Evolutionary conservation across 1,140 invertebrate genomes (phyloP).

Genomic region (Heliconius eleuchia): DNA sequence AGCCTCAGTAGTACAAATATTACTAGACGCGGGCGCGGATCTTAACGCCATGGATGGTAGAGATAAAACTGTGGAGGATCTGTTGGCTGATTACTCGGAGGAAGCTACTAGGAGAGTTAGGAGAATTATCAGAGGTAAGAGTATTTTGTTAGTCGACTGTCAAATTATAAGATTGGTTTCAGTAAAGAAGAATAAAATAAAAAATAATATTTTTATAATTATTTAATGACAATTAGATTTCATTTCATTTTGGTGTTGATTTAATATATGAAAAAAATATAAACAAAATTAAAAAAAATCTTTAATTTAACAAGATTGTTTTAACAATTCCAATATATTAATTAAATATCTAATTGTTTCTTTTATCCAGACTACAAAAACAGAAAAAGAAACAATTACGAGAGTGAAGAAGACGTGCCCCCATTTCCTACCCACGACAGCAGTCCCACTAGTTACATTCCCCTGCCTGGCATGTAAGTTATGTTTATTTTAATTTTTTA

Average conservation of each 20-base stretch:
- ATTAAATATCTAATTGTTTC: not conserved
- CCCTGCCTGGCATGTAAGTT: constrained; percentile 51
- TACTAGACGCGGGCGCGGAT: constrained; percentile 92
- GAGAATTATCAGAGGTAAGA: constrained; percentile 90
- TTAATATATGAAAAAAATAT: too few relatives aligned
- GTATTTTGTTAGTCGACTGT: too few relatives aligned
- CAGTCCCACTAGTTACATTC: constrained; percentile 63
- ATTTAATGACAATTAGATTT: too few relatives aligned
- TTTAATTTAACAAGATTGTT: too few relatives aligned
- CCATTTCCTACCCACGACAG: constrained; percentile 70
- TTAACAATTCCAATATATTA: not conserved
- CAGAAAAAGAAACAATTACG: constrained; percentile 56
- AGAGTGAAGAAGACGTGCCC: constrained; percentile 75
- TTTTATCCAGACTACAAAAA: constrained; percentile 55
- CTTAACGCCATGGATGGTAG: constrained; percentile 88
- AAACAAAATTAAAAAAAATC: too few relatives aligned
- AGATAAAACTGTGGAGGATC: constrained; percentile 92
- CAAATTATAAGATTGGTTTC: too few relatives aligned
- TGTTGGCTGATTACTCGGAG: constrained; percentile 92
- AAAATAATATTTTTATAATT: too few relatives aligned
- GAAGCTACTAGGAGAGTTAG: constrained; percentile 93
- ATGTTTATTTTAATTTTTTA: not conserved
- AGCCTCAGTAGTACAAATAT: constrained; percentile 91
- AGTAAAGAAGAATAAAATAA: too few relatives aligned
- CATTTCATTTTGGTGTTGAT: too few relatives aligned